Evolutionary conservation across 2,113 vertebrate species (phyloP), one percentile per base, ranked within the genome.

Genomic region (Morone chrysops): DNA sequence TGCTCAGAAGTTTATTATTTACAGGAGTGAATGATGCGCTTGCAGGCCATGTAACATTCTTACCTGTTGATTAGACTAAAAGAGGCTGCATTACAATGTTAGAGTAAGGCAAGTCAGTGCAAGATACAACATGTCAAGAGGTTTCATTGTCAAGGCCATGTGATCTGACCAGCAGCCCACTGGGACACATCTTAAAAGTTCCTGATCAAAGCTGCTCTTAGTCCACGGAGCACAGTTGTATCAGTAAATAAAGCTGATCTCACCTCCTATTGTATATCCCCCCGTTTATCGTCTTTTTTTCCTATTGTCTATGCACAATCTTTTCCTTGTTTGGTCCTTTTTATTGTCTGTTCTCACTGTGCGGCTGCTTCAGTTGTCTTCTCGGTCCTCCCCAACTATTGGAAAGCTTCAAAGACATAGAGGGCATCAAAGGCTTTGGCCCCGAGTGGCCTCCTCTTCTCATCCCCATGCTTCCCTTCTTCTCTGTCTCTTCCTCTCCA

Each of bases 391-490:
- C 22, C 56, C 62, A 59, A 72, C 65, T 61, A 48, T 71, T 84
- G 75, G 71, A 62, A 59, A 50, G 41, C 83, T 90, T 91, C 86
- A 92, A 87, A 93, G 67, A 71, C 54, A 18, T 54, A n/a, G 31
- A 67, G 80, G 83, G 75, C 86, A 90, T 92, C 89, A 91, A 93
- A 93, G 87, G 63, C 78, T 87, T 50, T 48, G 80, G 76, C 83
- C 88, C 85, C 14, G 2, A 82, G 88, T 86, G 84, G 75, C 83
- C 79, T 84, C 77, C 67, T 72, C 69, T 53, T 82, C 70, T 84
- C 80, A 79, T 86, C 82, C 82, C 45, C 20, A 65, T 38, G 50
- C 70, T 83, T 72, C 66, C 53, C 69, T 82, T 59, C 73, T 77
- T 72, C 70, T 79, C 31, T 75, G 73, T 84, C 81, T 78, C 80